Evolutionary conservation across 2,113 vertebrate species (phyloP), one percentile per base, ranked within the genome.

Genomic region (Phalacrocorax aristotelis): DNA sequence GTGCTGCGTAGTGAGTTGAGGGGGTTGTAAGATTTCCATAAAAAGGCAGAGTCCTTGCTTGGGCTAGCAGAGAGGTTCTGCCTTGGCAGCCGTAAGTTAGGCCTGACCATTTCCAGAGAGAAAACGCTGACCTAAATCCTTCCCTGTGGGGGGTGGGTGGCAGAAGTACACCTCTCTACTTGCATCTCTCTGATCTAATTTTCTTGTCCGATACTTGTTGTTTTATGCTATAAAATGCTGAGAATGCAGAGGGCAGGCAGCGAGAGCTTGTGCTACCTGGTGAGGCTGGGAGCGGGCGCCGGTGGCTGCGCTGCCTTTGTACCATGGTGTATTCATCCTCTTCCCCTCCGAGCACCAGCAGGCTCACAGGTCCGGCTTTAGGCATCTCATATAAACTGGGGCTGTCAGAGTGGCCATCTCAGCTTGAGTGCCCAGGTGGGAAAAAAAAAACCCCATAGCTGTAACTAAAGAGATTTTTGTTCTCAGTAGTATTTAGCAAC

Each of bases 31-130:
- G 95, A 98, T 98, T 98, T 97, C 98, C 98, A 98, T 98, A 98
- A 98, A 98, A 98, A 98, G 98, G 98, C 98, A 98, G 98, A 97
- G 93, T 60, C 89, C 65, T 97, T 95, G 94, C 97, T 96, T 94
- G 97, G 97, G 97, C 40, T 84, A 97, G 94, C 95, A 60, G 78
- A 61, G 96, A 95, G 91, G 78, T 84, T 97, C 93, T 97, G 94
- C 97, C 96, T 98, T 98, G 98, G 98, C 98, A 98, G 93, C 96
- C 26, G 18, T 42, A 14, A 57, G 86, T 71, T 76, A 90, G 89
- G 94, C 93, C 93, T 97, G 97, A 95, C 94, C 96, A 93, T 96
- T 95, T 97, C 91, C 96, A 96, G 95, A 79, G 95, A 93, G 90
- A 98, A 93, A 97, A 78, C 71, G 79, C 87, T 93, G 96, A 96